phyloP scores from a whole-genome alignment of 2,797 vertebrate genomes.

The Trachurus trachurus region DNA sequence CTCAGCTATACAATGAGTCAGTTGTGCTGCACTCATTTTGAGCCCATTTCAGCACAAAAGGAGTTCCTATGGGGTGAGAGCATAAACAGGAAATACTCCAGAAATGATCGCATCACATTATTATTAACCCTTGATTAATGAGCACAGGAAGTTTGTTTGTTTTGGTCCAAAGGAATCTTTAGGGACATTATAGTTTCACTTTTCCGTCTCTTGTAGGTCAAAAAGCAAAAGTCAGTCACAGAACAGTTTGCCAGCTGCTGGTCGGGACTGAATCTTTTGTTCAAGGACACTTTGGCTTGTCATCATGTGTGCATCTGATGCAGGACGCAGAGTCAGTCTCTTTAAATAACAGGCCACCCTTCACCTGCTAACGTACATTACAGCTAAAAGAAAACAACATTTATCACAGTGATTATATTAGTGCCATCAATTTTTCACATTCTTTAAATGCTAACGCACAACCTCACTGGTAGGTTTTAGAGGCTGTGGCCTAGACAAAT shows the following conservation, averaged over 20 bases:
- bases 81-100: not conserved
- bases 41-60: constrained; percentile 5
- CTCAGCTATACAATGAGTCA: constrained; percentile 40
- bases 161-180: constrained; percentile 13
- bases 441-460: constrained; percentile 48
- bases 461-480: constrained; percentile 5
- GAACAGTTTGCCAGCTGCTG: constrained; percentile 18
- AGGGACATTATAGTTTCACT: constrained; percentile 40
- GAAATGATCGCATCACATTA: constrained; percentile 12
- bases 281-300: constrained; percentile 51
- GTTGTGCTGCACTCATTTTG: constrained; percentile 19
- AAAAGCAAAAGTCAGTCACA: constrained; percentile 36
- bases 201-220: constrained; percentile 37
- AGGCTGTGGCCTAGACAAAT: constrained; percentile 46
- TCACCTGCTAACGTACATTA: constrained; percentile 49
- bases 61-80: not conserved
- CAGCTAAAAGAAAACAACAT: constrained; percentile 45
- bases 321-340: constrained; percentile 51
- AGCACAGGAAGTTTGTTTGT: constrained; percentile 31
- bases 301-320: constrained; percentile 32
- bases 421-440: constrained; percentile 33
- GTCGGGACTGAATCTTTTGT: constrained; percentile 33
- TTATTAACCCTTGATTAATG: constrained; percentile 34
- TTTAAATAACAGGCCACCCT: constrained; percentile 45
- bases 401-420: constrained; percentile 52